These are phyloP conservation scores for Tinea trinotella DNA, from an alignment of 2,888 invertebrate species.

Conservation along the genomic window DNA sequence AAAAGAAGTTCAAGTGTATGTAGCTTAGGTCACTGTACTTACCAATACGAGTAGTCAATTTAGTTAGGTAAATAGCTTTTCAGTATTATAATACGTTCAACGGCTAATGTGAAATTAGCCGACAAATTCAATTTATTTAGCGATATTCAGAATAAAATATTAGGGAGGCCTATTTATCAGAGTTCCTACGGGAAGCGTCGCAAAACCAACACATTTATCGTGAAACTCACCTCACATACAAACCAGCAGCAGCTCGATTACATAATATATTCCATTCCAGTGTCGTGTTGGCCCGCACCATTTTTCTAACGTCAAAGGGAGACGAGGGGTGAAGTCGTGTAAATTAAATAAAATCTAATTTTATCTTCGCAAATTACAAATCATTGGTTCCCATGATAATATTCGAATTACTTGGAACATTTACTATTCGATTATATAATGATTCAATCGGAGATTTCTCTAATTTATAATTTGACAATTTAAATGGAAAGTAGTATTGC, in stretches of 20 bases:
- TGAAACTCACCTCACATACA: slow-evolving; percentile 48
- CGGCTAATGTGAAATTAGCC: slow-evolving; percentile 21
- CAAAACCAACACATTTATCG: slow-evolving; percentile 56
- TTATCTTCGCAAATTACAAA: background rate
- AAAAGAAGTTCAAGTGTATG: no score
- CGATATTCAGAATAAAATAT: slow-evolving; percentile 57
- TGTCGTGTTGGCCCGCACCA: slow-evolving; percentile 54
- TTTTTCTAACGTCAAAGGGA: slow-evolving; percentile 47
- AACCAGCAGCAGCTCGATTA: slow-evolving; percentile 54
- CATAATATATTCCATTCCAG: slow-evolving; percentile 63
- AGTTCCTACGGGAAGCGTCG: slow-evolving; percentile 40
- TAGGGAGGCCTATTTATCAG: slow-evolving; percentile 54
- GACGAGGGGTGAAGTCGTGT: background rate
- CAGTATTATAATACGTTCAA: no score
- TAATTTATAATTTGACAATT: background rate
- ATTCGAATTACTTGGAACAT: no score
- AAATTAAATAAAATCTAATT: slow-evolving; percentile 6
- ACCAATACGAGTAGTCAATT: no score
- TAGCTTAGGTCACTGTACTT: no score
- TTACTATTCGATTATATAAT: no score
- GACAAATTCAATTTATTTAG: slow-evolving; percentile 56
- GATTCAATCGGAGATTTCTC: no score
- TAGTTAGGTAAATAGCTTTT: no score
- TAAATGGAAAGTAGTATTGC: slow-evolving; percentile 7
- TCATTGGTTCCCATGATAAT: background rate